Conservation (phyloP, 1,140 invertebrate species). For the Anadara kagoshimensis region DNA sequence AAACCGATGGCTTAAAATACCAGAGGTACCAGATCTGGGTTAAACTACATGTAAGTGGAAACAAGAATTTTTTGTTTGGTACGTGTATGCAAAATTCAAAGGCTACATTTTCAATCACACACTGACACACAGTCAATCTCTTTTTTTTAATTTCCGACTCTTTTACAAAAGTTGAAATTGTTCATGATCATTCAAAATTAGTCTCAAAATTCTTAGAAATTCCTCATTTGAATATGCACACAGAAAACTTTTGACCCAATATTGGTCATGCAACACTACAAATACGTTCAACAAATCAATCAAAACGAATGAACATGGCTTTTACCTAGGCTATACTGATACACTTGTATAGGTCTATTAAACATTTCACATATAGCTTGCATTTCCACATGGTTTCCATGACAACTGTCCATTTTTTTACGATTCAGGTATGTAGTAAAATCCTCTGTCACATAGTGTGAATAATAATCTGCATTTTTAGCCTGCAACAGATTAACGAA, state of each 20-base stretch:
- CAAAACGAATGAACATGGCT: not conserved
- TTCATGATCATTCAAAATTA: too few species aligned
- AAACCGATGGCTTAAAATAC: too few species aligned
- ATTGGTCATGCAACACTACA: not conserved
- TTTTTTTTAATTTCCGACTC: too few species aligned
- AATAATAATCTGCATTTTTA: conserved; percentile 92
- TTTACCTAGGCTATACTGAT: conserved; percentile 88
- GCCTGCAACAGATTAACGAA: conserved; percentile 61
- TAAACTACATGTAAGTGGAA: too few species aligned
- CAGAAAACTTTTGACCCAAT: not conserved
- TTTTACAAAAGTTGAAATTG: too few species aligned
- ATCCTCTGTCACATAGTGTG: conserved; percentile 95
- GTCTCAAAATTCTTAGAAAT: too few species aligned
- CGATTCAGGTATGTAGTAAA: conserved; percentile 90
- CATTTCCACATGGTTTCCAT: conserved; percentile 96
- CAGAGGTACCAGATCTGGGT: too few species aligned
- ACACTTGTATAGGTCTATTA: conserved; percentile 93
- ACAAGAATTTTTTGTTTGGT: too few species aligned
- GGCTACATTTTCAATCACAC: too few species aligned
- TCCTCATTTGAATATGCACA: not conserved
- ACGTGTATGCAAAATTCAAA: too few species aligned
- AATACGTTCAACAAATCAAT: not conserved
- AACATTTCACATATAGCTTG: conserved; percentile 96
- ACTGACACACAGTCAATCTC: too few species aligned
- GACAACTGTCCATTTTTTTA: conserved; percentile 81